Conservation (phyloP, 2,888 invertebrate species). For the Nymphalis polychloros region DNA sequence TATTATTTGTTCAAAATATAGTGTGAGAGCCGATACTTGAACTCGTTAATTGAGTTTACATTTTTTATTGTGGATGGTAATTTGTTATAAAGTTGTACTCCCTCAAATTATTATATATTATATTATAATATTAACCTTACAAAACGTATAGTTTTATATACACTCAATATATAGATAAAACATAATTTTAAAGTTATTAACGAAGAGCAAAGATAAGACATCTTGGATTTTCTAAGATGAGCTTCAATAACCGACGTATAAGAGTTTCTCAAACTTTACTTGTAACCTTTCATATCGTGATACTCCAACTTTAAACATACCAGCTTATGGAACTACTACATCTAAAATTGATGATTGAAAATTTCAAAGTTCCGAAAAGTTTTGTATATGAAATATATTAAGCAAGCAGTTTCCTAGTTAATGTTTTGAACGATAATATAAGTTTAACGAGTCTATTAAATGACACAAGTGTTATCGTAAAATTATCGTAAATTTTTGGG, state of each 20-base stretch:
- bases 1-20: too few relatives aligned
- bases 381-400: slow-evolving; percentile 6
- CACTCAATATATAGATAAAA: neutral
- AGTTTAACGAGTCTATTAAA: too few relatives aligned
- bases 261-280: slow-evolving; percentile 40
- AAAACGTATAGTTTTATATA: neutral
- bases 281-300: slow-evolving; percentile 44
- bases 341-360: slow-evolving; percentile 41
- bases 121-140: neutral
- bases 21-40: too few relatives aligned
- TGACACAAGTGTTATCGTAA: too few relatives aligned
- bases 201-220: neutral
- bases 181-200: neutral
- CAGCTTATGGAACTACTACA: slow-evolving; percentile 39
- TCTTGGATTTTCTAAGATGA: slow-evolving; percentile 14
- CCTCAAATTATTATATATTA: too few relatives aligned
- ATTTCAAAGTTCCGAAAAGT: slow-evolving; percentile 27
- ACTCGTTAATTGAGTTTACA: too few relatives aligned
- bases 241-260: slow-evolving; percentile 14
- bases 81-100: too few relatives aligned
- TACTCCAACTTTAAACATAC: slow-evolving; percentile 37
- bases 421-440: neutral
- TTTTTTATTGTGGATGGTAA: too few relatives aligned
- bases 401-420: neutral
- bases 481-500: too few relatives aligned